Evolutionary conservation across 1,140 invertebrate species (phyloP), one percentile per base, ranked within the genome.

Genomic region (Dryas iulia): DNA sequence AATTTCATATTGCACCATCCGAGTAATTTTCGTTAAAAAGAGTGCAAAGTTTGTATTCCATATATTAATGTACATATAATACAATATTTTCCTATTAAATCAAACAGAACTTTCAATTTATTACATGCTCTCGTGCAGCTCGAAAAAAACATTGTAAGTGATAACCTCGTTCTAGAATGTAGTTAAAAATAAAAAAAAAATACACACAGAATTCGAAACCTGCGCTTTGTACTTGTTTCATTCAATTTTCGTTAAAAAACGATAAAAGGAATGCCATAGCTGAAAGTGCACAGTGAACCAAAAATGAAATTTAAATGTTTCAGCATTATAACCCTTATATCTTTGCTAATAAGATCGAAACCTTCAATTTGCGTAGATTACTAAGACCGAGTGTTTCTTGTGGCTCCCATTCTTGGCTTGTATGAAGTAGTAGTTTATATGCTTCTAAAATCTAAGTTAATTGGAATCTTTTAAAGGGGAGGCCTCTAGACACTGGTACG

Each of bases 391-490:
- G 39, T 11, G 39, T 47, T 52, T 62, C 59, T 60, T 39, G 53
- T 56, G 28, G 53, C 47, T 24, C 39, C 18, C 7, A 47, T 47
- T 56, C 30, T 53, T 35, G 53, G 53, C 18, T 30, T 60, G 59
- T 62, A 62, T 62, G 24, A 52, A 4, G 6, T 25, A 25, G 59
- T 62, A 62, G 35, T 39, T 47, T 65, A 65, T 26, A 58, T 12
- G 30, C 11, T 33, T 31, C 62, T 47, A 47, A 47, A 47, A 47
- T 47, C 39, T 56, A 76, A 80, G 75, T 84, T 89, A 89, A 87
- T 89, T 87, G 83, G 81, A 85, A 86, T 87, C 86, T 89, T 89
- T 89, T 86, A 87, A 86, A 84, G 78, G 76, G 59, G 74, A 76
- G 30, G 63, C 47, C 26, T 35, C 25, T 58, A 66, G 33, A 66